Conservation (phyloP, 92 coral and sea anemone genomes). For the Phymanthus crucifer region DNA sequence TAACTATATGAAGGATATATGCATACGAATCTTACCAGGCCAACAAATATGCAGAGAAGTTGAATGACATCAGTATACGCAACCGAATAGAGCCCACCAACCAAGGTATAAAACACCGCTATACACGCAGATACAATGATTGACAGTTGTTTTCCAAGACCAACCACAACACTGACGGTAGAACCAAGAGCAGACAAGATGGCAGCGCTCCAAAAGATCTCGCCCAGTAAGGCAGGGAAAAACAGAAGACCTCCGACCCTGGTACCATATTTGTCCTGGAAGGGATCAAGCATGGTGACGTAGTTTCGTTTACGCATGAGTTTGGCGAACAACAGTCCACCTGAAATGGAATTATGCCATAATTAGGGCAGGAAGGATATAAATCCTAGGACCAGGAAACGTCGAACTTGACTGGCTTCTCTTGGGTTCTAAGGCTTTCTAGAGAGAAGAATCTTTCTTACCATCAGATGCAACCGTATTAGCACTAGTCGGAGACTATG, state of each 20-base stretch:
- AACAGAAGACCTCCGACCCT: constrained; percentile 90
- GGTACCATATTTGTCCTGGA: constrained; percentile 78
- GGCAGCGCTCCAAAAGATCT: constrained; percentile 93
- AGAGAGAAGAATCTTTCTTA: no score
- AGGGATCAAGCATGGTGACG: constrained; percentile 93
- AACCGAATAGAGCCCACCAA: constrained; percentile 94
- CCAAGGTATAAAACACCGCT: constrained; percentile 77
- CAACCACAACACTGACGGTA: constrained; percentile 85
- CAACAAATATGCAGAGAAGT: constrained; percentile 83
- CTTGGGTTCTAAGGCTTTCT: no score
- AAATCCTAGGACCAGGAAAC: no score
- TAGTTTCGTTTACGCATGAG: constrained; percentile 79
- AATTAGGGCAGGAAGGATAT: no score
- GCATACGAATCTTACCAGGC: constrained; percentile 66
- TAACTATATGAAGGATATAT: background rate
- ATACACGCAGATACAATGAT: constrained; percentile 77
- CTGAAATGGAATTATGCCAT: constrained; percentile 17
- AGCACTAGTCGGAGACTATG: no score
- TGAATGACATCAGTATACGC: constrained; percentile 95
- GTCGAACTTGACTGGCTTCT: no score
- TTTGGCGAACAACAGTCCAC: constrained; percentile 81
- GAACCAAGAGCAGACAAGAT: constrained; percentile 96
- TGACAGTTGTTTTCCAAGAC: constrained; percentile 65
- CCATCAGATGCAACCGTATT: no score
- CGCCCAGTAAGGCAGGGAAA: constrained; percentile 91